Evolutionary conservation across 35 echinoderm and acorn worm species (phyloP).

Genomic region (Hemicentrotus pulcherrimus): DNA sequence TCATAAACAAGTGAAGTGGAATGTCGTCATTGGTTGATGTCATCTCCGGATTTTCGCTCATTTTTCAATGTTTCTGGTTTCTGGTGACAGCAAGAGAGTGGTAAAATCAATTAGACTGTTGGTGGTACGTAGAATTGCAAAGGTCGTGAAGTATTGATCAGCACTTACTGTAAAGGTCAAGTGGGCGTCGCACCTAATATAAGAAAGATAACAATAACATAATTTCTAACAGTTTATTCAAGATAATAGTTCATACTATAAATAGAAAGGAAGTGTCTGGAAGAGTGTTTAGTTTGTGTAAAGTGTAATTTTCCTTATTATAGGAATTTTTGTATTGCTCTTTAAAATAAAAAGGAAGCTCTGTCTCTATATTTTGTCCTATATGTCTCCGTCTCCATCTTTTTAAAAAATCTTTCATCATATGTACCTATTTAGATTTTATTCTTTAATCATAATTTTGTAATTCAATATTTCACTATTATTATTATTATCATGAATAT

Average conservation of each 20-base stretch:
- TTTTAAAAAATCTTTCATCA: not conserved
- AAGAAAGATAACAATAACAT: not conserved
- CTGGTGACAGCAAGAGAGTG: not conserved
- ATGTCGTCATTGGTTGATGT: not conserved
- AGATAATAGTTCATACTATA: not conserved
- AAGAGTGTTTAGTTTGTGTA: not conserved
- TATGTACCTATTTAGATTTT: too few relatives aligned
- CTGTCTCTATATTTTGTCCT: not conserved
- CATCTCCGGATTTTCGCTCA: not conserved
- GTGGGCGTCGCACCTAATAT: not conserved
- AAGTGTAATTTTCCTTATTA: not conserved
- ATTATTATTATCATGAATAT: too few relatives aligned
- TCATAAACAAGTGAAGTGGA: constrained; percentile 12
- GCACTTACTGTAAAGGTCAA: not conserved
- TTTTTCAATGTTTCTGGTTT: constrained; percentile 11
- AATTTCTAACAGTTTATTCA: not conserved
- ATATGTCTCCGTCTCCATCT: not conserved
- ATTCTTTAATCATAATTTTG: too few relatives aligned
- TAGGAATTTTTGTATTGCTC: too few relatives aligned
- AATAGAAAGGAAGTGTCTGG: not conserved
- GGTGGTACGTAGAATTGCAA: not conserved
- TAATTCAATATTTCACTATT: too few relatives aligned
- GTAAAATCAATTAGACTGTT: not conserved
- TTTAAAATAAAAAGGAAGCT: too few relatives aligned
- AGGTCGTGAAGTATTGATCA: not conserved